phyloP scores from a whole-genome alignment of 2,113 vertebrate genomes.

The Syngnathus floridae region DNA sequence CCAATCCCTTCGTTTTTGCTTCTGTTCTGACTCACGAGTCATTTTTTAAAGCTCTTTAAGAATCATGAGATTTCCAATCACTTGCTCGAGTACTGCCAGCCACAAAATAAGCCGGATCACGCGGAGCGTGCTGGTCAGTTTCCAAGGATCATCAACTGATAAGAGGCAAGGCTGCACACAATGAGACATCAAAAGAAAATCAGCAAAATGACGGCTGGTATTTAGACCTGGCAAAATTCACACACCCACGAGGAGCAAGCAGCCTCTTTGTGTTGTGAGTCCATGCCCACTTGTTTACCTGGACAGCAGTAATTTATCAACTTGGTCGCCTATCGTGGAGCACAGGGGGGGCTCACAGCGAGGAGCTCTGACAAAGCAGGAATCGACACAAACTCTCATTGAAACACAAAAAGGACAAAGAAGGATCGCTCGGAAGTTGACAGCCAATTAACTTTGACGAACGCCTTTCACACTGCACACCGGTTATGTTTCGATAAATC shows the following conservation, averaged over 20 bases:
- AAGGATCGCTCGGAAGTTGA: slow-evolving; percentile 21
- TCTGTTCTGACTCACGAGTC: slow-evolving; percentile 31
- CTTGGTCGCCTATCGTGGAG: slow-evolving; percentile 16
- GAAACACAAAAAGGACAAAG: slow-evolving; percentile 9
- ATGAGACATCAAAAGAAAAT: slow-evolving; percentile 9
- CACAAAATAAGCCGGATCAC: slow-evolving; percentile 26
- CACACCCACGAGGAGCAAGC: slow-evolving; percentile 17
- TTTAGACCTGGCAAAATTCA: slow-evolving; percentile 22
- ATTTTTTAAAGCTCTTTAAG: slow-evolving; percentile 44
- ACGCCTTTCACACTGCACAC: slow-evolving; percentile 6
- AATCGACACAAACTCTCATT: neutral
- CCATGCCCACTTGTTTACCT: slow-evolving; percentile 22
- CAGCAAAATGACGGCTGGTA: slow-evolving; percentile 12
- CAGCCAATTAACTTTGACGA: slow-evolving; percentile 36
- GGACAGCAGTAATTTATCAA: slow-evolving; percentile 40
- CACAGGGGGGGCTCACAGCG: slow-evolving; percentile 16
- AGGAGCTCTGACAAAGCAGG: slow-evolving; percentile 5
- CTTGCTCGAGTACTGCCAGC: slow-evolving; percentile 12
- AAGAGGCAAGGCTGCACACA: neutral
- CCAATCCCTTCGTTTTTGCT: slow-evolving; percentile 26
- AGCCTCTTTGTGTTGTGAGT: slow-evolving; percentile 6
- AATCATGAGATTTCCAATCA: slow-evolving; percentile 47
- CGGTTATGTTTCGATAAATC: slow-evolving; percentile 29
- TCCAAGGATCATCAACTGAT: slow-evolving; percentile 3
- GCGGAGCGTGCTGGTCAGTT: neutral